phyloP scores from a whole-genome alignment of 2,113 vertebrate genomes.

The Poecilia latipinna region DNA sequence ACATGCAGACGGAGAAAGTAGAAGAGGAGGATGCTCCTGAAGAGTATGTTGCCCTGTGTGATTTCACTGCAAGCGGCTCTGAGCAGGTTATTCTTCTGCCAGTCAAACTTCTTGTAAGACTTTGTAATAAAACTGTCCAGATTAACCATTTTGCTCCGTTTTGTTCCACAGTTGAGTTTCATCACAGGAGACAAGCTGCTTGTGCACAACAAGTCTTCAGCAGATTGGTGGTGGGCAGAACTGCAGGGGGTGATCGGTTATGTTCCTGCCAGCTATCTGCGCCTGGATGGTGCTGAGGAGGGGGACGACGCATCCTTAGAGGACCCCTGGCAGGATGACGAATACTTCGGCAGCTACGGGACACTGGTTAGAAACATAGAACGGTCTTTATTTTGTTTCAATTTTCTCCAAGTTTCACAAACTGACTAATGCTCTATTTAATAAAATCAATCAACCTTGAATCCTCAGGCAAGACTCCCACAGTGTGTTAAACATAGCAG shows the following conservation, averaged over 20 bases:
- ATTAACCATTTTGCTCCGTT: not conserved
- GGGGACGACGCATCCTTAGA: slow-evolving; percentile 55
- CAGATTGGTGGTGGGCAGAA: slow-evolving; percentile 86
- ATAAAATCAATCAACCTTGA: not conserved
- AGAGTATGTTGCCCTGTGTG: slow-evolving; percentile 56
- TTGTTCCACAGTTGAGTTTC: slow-evolving; percentile 57
- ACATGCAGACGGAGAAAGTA: slow-evolving; percentile 43
- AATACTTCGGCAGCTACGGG: slow-evolving; percentile 84
- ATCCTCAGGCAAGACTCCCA: not conserved
- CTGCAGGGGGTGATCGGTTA: slow-evolving; percentile 74
- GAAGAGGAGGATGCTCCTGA: slow-evolving; percentile 38
- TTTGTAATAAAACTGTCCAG: not conserved
- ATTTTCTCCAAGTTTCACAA: too few relatives aligned
- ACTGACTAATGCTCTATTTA: not conserved
- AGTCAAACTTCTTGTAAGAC: not conserved
- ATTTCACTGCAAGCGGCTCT: slow-evolving; percentile 56
- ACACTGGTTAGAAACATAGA: slow-evolving; percentile 69
- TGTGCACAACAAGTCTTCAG: slow-evolving; percentile 70
- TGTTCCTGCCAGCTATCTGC: slow-evolving; percentile 77
- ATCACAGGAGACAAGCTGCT: slow-evolving; percentile 60
- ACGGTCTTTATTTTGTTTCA: not conserved
- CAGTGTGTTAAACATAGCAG: not conserved
- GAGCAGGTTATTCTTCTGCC: slow-evolving; percentile 63
- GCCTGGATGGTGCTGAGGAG: slow-evolving; percentile 46
- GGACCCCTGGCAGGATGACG: slow-evolving; percentile 85